Evolutionary conservation across 2,797 vertebrate species (phyloP).

Genomic region (Rhinatrema bivittatum): DNA sequence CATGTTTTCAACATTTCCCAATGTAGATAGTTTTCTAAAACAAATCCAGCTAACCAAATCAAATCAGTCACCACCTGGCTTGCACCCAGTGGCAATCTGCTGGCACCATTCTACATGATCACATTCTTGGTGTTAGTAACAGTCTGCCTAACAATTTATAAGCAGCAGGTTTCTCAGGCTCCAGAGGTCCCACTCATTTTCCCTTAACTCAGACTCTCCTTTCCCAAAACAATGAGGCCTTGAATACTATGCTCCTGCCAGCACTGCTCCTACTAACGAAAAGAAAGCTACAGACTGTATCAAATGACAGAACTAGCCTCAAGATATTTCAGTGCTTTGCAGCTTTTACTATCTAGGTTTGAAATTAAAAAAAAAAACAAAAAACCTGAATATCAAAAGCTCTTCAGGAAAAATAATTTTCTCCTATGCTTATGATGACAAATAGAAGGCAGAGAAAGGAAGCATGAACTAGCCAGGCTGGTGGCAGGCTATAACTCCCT

Average conservation of each 20-base stretch:
- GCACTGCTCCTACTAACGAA: conserved; percentile 9
- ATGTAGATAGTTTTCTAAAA: not conserved
- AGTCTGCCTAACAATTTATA: not conserved
- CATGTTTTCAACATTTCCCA: too few relatives aligned
- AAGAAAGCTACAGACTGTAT: not conserved
- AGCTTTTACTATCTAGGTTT: too few relatives aligned
- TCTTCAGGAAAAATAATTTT: too few relatives aligned
- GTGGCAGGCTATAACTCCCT: too few relatives aligned
- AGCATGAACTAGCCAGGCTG: too few relatives aligned
- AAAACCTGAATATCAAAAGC: too few relatives aligned
- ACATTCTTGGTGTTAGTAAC: not conserved
- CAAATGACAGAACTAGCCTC: not conserved
- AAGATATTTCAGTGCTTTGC: too few relatives aligned
- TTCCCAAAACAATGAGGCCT: conserved; percentile 7
- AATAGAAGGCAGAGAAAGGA: too few relatives aligned
- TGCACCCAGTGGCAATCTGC: conserved; percentile 2
- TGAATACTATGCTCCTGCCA: not conserved
- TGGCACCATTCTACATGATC: not conserved
- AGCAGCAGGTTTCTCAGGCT: conserved; percentile 12
- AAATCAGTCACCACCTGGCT: not conserved
- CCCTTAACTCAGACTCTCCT: not conserved
- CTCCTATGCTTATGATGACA: too few relatives aligned
- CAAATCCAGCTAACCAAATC: too few relatives aligned
- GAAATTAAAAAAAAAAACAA: too few relatives aligned
- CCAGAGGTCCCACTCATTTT: not conserved